These are phyloP conservation scores for Mirza zaza DNA, from an alignment of 2,113 vertebrate genomes.

Conservation along the genomic window DNA sequence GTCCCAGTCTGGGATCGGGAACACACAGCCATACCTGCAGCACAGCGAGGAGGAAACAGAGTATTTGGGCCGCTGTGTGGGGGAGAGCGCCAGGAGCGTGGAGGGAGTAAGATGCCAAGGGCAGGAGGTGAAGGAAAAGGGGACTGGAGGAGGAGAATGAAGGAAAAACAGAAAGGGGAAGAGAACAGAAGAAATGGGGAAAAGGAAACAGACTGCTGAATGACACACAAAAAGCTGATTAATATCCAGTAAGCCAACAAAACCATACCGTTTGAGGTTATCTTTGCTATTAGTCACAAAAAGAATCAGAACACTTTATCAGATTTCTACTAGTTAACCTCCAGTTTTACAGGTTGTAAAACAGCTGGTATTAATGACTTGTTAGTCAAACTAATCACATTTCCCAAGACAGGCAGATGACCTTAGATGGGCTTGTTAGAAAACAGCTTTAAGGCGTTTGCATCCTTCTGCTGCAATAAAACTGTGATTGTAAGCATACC, in stretches of 20 bases:
- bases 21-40: accelerated
- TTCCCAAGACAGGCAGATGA: background rate
- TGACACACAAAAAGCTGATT: background rate
- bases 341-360: background rate
- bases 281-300: background rate
- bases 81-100: accelerated
- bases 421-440: too few species aligned
- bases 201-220: background rate
- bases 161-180: too few species aligned
- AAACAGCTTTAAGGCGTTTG: too few species aligned
- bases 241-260: background rate
- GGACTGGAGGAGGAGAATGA: background rate
- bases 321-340: background rate
- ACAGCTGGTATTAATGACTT: background rate
- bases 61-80: background rate
- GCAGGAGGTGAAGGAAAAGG: accelerated
- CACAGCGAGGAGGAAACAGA: background rate
- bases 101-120: background rate
- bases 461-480: background rate
- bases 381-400: background rate
- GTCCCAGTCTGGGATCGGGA: background rate
- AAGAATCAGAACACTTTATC: background rate
- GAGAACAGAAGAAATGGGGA: background rate
- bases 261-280: background rate
- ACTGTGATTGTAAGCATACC: accelerated